These are phyloP conservation scores for Drosophila equinoxialis DNA, from an alignment of 1,140 invertebrate genomes.

Conservation along the genomic window DNA sequence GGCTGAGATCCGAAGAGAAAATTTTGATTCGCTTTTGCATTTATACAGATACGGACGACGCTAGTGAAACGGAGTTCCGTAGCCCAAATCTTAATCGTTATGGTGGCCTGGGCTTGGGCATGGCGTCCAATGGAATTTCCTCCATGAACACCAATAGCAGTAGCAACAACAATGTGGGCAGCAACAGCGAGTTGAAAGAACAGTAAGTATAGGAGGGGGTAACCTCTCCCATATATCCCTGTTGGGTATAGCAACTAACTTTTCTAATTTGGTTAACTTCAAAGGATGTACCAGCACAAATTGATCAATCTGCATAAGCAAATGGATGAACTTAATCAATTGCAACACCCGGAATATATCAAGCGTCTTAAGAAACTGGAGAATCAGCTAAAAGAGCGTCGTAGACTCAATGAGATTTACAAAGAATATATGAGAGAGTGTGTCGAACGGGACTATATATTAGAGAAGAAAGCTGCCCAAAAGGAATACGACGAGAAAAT, in stretches of 20 bases:
- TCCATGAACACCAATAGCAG: slow-evolving; percentile 40
- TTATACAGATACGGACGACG: slow-evolving; percentile 93
- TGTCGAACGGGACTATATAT: slow-evolving; percentile 93
- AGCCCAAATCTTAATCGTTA: slow-evolving; percentile 83
- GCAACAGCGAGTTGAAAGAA: slow-evolving; percentile 91
- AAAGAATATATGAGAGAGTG: slow-evolving; percentile 92
- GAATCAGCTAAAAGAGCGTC: slow-evolving; percentile 90
- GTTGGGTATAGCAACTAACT: neutral
- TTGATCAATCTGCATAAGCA: slow-evolving; percentile 94
- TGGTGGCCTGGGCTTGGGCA: slow-evolving; percentile 85
- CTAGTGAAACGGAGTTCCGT: slow-evolving; percentile 93
- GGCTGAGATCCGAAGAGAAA: neutral
- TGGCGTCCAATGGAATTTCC: slow-evolving; percentile 84
- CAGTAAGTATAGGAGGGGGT: slow-evolving; percentile 86
- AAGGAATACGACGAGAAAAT: slow-evolving; percentile 98
- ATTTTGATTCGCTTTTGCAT: neutral
- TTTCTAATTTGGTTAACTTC: slow-evolving; percentile 48
- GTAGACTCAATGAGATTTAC: slow-evolving; percentile 92
- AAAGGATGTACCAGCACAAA: slow-evolving; percentile 97
- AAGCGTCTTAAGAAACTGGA: slow-evolving; percentile 92
- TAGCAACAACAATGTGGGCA: slow-evolving; percentile 54
- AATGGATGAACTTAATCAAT: slow-evolving; percentile 93
- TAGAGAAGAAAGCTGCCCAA: slow-evolving; percentile 93
- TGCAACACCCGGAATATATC: slow-evolving; percentile 93
- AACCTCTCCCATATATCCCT: neutral